Conservation (phyloP, 2,888 invertebrate species). For the Brachynemurus nebulosus region DNA sequence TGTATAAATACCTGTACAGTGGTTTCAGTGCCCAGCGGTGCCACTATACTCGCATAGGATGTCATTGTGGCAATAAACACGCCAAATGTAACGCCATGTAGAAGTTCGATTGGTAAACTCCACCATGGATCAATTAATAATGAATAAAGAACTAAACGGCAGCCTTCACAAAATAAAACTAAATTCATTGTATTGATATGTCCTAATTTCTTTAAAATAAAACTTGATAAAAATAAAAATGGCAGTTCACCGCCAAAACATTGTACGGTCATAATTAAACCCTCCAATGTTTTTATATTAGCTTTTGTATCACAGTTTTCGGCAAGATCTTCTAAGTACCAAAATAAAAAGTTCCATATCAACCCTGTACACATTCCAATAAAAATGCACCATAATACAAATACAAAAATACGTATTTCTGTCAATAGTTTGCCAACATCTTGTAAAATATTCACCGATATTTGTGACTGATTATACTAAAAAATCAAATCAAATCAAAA, state of each 20-base stretch:
- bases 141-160: conserved; percentile 73
- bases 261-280: conserved; percentile 57
- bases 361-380: conserved; percentile 75
- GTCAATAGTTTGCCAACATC: conserved; percentile 54
- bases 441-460: conserved; percentile 49
- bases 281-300: conserved; percentile 61
- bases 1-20: conserved; percentile 65
- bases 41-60: conserved; percentile 70
- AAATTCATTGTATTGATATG: conserved; percentile 73
- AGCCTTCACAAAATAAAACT: conserved; percentile 63
- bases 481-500: conserved; percentile 18
- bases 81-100: conserved; percentile 81
- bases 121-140: conserved; percentile 67
- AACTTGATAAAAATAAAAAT: conserved; percentile 70
- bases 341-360: conserved; percentile 79
- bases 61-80: conserved; percentile 81
- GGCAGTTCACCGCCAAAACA: conserved; percentile 77
- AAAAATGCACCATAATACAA: conserved; percentile 64
- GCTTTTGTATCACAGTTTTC: conserved; percentile 30
- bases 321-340: conserved; percentile 66
- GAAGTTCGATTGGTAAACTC: conserved; percentile 69
- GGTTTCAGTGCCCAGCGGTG: conserved; percentile 72
- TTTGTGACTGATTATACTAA: conserved; percentile 47
- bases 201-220: conserved; percentile 63
- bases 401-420: conserved; percentile 53